These are phyloP conservation scores for Balaenoptera acutorostrata DNA, from an alignment of 2,113 vertebrate genomes.

Conservation along the genomic window DNA sequence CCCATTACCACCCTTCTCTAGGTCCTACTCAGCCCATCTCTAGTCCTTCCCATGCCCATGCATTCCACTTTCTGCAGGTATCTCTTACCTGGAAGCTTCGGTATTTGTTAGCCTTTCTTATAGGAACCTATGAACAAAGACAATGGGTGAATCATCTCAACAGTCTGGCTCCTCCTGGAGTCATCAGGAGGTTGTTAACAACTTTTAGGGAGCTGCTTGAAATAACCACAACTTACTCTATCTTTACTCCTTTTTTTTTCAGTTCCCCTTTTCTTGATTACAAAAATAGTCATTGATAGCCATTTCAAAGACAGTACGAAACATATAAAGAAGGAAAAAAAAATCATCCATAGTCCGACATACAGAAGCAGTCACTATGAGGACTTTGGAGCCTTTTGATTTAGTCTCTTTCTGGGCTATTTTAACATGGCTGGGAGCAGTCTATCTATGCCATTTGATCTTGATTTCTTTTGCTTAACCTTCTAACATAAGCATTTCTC, in stretches of 20 bases:
- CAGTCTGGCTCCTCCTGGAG: background rate
- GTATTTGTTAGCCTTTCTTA: background rate
- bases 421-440: background rate
- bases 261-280: background rate
- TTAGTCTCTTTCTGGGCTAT: background rate
- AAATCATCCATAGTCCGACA: background rate
- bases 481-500: background rate
- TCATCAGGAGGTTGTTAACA: background rate
- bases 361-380: background rate
- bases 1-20: background rate
- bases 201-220: background rate
- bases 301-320: constrained; percentile 13
- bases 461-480: background rate
- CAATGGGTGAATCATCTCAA: background rate
- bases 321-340: background rate
- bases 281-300: background rate
- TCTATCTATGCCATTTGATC: background rate
- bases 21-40: background rate
- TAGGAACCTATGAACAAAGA: background rate
- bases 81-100: background rate
- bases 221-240: background rate
- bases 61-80: background rate
- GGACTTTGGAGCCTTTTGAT: background rate
- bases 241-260: background rate
- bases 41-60: background rate